Percentiles rank a stretch among this genome's conserved stretches.
Evolutionary conservation across 2,113 vertebrate species (phyloP).

Genomic region (Neolamprologus sp.): DNA sequence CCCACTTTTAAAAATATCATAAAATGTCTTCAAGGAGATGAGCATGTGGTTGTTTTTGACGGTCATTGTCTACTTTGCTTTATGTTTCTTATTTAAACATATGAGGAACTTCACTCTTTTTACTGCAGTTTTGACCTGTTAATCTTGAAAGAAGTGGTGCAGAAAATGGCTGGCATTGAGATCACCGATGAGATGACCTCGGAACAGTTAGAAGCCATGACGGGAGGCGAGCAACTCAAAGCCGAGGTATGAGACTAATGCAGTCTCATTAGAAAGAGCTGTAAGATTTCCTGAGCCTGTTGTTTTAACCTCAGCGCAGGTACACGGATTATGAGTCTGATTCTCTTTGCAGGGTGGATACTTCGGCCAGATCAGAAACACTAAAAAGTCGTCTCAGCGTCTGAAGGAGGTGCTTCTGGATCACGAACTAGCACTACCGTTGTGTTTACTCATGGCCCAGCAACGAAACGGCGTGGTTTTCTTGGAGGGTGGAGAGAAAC

Average conservation of each 20-base stretch:
- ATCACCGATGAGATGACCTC: constrained; percentile 98
- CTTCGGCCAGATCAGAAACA: constrained; percentile 98
- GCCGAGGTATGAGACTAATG: constrained; percentile 79
- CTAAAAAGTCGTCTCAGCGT: constrained; percentile 96
- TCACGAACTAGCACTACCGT: constrained; percentile 90
- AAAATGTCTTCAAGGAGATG: neutral
- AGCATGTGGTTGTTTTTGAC: neutral
- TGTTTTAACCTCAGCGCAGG: neutral
- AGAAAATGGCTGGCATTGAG: constrained; percentile 99
- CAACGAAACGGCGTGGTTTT: constrained; percentile 86
- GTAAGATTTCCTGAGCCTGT: neutral
- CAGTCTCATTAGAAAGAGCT: neutral
- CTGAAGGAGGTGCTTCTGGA: constrained; percentile 91
- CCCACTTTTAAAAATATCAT: neutral
- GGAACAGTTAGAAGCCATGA: constrained; percentile 97
- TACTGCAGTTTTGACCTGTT: constrained; percentile 89
- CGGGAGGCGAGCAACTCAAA: constrained; percentile 96
- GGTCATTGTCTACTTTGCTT: neutral
- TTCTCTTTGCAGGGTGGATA: constrained; percentile 84
- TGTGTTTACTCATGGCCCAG: constrained; percentile 97
- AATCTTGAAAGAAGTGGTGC: constrained; percentile 97
- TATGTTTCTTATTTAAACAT: neutral
- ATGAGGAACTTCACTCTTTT: neutral
- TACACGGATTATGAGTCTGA: neutral
- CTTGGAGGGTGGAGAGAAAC: constrained; percentile 96